These are phyloP conservation scores for Rhingia rostrata DNA, from an alignment of 2,888 invertebrate genomes.

Conservation along the genomic window DNA sequence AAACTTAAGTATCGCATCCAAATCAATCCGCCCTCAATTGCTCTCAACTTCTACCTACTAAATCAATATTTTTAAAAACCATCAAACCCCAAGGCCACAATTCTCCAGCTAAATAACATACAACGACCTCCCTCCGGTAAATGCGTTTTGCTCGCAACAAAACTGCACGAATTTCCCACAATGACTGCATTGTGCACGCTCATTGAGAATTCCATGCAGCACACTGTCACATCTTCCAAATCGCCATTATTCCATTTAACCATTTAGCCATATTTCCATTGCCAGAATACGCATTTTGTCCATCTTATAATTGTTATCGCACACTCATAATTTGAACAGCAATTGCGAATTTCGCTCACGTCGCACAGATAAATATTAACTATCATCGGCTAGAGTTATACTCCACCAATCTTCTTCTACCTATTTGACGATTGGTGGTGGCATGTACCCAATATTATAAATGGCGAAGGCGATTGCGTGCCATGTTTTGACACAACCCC, in stretches of 20 bases:
- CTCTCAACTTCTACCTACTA: too few species aligned
- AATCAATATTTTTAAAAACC: not conserved
- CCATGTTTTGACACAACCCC: constrained; percentile 65
- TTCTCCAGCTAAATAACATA: constrained; percentile 4
- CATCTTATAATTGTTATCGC: constrained; percentile 66
- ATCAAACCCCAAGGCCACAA: constrained; percentile 31
- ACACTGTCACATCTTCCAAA: constrained; percentile 57
- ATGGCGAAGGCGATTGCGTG: constrained; percentile 67
- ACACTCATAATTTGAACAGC: constrained; percentile 63
- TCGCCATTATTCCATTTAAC: constrained; percentile 51
- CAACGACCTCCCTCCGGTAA: constrained; percentile 44
- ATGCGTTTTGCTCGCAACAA: constrained; percentile 13
- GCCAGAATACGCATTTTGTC: constrained; percentile 37
- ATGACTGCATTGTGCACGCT: constrained; percentile 27
- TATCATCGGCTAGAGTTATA: constrained; percentile 22
- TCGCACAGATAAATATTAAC: constrained; percentile 47
- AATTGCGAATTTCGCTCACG: constrained; percentile 65
- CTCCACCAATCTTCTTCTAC: constrained; percentile 22
- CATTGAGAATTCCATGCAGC: constrained; percentile 56
- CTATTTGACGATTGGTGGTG: constrained; percentile 52
- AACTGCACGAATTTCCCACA: constrained; percentile 19
- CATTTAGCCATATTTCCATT: not conserved
- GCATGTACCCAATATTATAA: constrained; percentile 17
- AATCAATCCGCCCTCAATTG: too few species aligned
- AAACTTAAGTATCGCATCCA: too few species aligned